Conservation (phyloP, 2,888 invertebrate species). For the Plusia festucae region DNA sequence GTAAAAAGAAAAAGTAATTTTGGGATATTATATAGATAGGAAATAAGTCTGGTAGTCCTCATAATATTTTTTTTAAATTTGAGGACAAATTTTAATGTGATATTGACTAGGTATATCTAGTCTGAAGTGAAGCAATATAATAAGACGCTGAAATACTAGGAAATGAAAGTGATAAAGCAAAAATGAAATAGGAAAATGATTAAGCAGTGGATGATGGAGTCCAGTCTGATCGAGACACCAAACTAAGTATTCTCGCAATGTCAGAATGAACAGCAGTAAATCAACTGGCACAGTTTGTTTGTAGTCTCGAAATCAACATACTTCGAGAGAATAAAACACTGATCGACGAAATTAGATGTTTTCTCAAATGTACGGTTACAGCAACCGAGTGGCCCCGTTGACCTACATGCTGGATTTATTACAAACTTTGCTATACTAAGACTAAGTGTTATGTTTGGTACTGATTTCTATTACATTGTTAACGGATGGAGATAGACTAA, state of each 20-base stretch:
- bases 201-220: background rate
- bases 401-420: slow-evolving; percentile 71
- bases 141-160: no score
- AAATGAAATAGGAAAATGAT: no score
- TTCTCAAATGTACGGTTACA: slow-evolving; percentile 60
- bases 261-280: slow-evolving; percentile 47
- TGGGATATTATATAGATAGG: no score
- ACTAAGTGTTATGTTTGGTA: slow-evolving; percentile 27
- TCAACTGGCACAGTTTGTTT: slow-evolving; percentile 46
- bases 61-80: no score
- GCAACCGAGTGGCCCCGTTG: slow-evolving; percentile 60
- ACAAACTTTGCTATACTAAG: slow-evolving; percentile 56
- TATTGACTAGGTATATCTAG: no score
- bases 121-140: no score
- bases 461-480: slow-evolving; percentile 35
- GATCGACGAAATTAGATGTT: slow-evolving; percentile 82
- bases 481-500: slow-evolving; percentile 46
- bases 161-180: no score
- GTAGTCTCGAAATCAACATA: slow-evolving; percentile 42
- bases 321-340: slow-evolving; percentile 58
- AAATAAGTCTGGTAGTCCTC: no score
- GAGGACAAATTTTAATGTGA: no score
- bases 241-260: slow-evolving; percentile 25
- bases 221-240: background rate
- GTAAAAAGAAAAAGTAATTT: no score